A percentile compares a stretch with the other conserved stretches of the same genome.
Evolutionary conservation across 2,797 vertebrate genomes (phyloP).

Genomic region (Leuciscus waleckii): DNA sequence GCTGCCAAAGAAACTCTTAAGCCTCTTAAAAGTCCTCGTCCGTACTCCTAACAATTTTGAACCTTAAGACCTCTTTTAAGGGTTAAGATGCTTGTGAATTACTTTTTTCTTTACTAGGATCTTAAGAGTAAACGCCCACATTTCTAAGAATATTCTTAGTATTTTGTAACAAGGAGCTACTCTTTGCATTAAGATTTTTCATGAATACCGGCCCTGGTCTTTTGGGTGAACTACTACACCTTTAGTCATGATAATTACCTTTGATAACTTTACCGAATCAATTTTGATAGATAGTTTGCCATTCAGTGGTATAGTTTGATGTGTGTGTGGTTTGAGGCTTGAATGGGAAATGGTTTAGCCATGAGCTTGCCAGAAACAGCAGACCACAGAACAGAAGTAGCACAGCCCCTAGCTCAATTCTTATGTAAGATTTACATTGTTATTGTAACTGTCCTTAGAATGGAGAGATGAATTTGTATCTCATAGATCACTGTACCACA

Average conservation of each 20-base stretch:
- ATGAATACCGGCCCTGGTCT: too few relatives aligned
- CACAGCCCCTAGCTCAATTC: background rate
- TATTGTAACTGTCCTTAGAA: conserved; percentile 44
- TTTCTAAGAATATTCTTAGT: too few relatives aligned
- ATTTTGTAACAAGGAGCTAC: too few relatives aligned
- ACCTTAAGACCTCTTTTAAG: too few relatives aligned
- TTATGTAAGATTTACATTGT: conserved; percentile 28
- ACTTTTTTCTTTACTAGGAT: too few relatives aligned
- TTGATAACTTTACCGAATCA: background rate
- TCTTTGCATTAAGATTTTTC: too few relatives aligned
- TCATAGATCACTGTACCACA: background rate
- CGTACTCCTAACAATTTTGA: too few relatives aligned
- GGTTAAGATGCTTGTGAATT: too few relatives aligned
- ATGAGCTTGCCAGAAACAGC: conserved; percentile 22
- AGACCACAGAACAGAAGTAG: conserved; percentile 23
- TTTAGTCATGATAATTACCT: background rate
- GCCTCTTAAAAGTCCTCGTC: too few relatives aligned
- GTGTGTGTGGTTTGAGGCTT: background rate
- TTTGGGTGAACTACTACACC: background rate
- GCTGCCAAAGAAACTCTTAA: too few relatives aligned
- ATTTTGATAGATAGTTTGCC: background rate
- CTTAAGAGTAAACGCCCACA: too few relatives aligned
- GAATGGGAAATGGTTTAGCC: conserved; percentile 10
- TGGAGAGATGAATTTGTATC: background rate
- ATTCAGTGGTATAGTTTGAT: background rate